Evolutionary conservation across 2,113 vertebrate species (phyloP), one percentile per base, ranked within the genome.

Genomic region (Platanista minor): DNA sequence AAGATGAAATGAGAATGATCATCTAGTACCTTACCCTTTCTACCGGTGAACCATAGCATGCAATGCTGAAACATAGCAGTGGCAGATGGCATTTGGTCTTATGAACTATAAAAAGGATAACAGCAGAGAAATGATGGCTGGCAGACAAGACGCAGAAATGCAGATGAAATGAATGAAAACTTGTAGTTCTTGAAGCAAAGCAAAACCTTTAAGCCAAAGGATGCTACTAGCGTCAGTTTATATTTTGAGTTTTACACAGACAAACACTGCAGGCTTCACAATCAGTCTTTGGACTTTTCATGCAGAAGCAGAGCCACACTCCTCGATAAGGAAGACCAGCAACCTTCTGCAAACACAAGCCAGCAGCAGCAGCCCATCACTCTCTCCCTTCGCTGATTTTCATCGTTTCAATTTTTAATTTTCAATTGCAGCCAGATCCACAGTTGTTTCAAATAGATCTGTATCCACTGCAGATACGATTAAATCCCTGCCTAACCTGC

Each of bases 51-150:
- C 99, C 99, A 99, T 99, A 99, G 99, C 99, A 99, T 99, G 99
- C 99, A 99, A 99, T 99, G 99, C 99, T 99, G 99, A 98, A 99
- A 99, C 99, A 99, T 99, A 99, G 99, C 99, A 99, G 99, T 99
- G 98, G 99, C 99, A 99, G 99, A 99, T 99, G 99, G 99, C 99
- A 99, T 99, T 99, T 99, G 99, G 99, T 99, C 98, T 98, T 99
- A 99, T 98, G 97, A 98, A 98, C 98, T 98, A 98, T 98, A 97
- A 98, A 98, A 99, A 98, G 91, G 98, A 96, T 98, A 98, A 98
- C 18, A 98, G 98, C 98, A 98, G 98, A 98, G 98, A 98, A 98
- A 98, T 98, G 98, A 97, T 86, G 86, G 98, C 98, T 98, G 98
- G 98, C 96, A 98, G 96, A 98, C 97, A 99, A 98, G 94, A 98